phyloP scores from a whole-genome alignment of 1,140 invertebrate genomes.

The Brachionus plicatilis region DNA sequence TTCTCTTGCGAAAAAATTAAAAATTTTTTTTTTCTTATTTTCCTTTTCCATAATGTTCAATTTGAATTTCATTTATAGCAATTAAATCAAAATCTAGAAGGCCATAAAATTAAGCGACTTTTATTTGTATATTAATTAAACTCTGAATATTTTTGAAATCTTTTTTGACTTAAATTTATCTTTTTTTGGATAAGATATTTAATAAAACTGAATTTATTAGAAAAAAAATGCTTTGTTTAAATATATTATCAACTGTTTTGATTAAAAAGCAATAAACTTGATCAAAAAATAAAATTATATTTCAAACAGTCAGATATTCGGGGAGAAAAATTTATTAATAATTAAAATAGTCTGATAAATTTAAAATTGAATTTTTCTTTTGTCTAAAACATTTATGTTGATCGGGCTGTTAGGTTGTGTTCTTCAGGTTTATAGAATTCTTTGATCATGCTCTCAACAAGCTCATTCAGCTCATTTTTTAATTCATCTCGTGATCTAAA shows the following conservation, averaged over 20 bases:
- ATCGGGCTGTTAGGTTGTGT: neutral
- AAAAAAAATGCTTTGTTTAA: neutral
- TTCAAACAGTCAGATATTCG: neutral
- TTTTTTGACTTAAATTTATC: neutral
- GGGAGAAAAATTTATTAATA: neutral
- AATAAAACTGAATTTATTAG: neutral
- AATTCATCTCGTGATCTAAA: conserved; percentile 58
- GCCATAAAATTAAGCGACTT: neutral
- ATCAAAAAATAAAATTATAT: neutral
- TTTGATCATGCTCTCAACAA: conserved; percentile 70
- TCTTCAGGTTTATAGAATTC: conserved; percentile 71
- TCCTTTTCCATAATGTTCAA: neutral
- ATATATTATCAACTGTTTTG: neutral
- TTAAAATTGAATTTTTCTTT: neutral
- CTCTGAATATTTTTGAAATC: neutral
- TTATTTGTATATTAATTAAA: neutral
- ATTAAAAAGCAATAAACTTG: neutral
- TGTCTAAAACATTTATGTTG: neutral
- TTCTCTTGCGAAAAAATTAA: neutral
- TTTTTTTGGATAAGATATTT: neutral
- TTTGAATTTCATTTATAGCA: neutral
- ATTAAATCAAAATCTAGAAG: neutral
- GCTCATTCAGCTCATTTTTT: conserved; percentile 64
- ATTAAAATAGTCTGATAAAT: neutral
- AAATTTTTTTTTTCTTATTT: neutral